These are phyloP conservation scores for Epinotia brunnichana DNA, from an alignment of 2,888 invertebrate species.

Conservation along the genomic window DNA sequence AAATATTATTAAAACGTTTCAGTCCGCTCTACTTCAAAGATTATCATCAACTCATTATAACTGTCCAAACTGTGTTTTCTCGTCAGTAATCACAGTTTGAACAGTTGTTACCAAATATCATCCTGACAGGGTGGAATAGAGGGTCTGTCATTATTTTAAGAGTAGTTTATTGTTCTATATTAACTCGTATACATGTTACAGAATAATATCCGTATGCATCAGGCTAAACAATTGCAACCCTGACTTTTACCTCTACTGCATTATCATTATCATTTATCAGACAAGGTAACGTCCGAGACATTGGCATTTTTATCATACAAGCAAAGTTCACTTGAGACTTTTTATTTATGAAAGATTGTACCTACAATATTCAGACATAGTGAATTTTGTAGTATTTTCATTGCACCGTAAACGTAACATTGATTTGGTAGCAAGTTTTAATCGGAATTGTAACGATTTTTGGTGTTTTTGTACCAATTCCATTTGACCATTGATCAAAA, in stretches of 20 bases:
- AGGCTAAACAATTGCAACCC: conserved; percentile 8
- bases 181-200: not conserved
- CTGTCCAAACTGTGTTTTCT: too few species aligned
- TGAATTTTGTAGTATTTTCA: too few species aligned
- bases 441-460: too few species aligned
- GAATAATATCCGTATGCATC: not conserved
- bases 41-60: not conserved
- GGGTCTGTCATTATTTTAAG: too few species aligned
- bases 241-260: conserved; percentile 9
- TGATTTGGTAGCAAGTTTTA: too few species aligned
- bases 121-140: not conserved
- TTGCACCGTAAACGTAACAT: too few species aligned
- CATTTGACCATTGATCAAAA: too few species aligned
- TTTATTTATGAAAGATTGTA: not conserved
- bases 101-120: too few species aligned
- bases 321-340: not conserved
- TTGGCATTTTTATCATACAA: conserved; percentile 4
- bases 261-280: conserved; percentile 25
- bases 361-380: not conserved
- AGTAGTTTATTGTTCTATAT: not conserved
- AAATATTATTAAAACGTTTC: too few species aligned
- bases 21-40: not conserved
- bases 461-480: too few species aligned
- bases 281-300: conserved; percentile 8
- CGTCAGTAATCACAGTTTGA: too few species aligned